These are phyloP conservation scores for Tetrapedia diversipes DNA, from an alignment of 2,888 invertebrate species.

Conservation along the genomic window DNA sequence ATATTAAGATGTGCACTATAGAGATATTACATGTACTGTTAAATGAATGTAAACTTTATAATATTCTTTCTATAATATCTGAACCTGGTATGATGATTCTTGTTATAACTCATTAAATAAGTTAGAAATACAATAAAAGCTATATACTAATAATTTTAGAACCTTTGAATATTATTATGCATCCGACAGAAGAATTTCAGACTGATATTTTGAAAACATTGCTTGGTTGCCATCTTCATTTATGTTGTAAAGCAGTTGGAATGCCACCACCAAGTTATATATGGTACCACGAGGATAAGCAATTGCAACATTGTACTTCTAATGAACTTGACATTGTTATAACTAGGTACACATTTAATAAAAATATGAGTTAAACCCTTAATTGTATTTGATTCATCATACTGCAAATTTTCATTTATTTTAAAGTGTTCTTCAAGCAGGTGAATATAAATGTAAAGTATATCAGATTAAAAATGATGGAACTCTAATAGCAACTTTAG, in stretches of 20 bases:
- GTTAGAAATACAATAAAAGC: background rate
- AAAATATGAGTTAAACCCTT: background rate
- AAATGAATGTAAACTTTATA: constrained; percentile 69
- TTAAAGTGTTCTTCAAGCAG: constrained; percentile 69
- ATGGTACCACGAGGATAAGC: constrained; percentile 74
- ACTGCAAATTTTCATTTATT: constrained; percentile 1
- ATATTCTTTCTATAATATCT: constrained; percentile 71
- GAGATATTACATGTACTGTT: constrained; percentile 70
- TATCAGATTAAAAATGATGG: constrained; percentile 68
- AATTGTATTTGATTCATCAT: background rate
- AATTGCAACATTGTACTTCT: constrained; percentile 61
- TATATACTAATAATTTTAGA: constrained; percentile 57
- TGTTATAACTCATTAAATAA: background rate
- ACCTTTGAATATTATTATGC: constrained; percentile 68
- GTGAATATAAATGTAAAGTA: constrained; percentile 74
- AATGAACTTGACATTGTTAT: constrained; percentile 69
- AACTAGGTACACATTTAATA: constrained; percentile 58
- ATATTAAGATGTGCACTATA: constrained; percentile 73
- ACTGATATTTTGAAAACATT: constrained; percentile 52
- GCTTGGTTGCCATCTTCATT: constrained; percentile 63
- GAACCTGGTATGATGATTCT: constrained; percentile 71
- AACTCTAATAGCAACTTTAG: constrained; percentile 49
- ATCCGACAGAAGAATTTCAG: constrained; percentile 66
- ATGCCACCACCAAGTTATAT: constrained; percentile 76
- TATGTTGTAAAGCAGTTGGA: constrained; percentile 75